Evolutionary conservation across 2,888 invertebrate genomes (phyloP).

Genomic region (Ophion ventricosus): DNA sequence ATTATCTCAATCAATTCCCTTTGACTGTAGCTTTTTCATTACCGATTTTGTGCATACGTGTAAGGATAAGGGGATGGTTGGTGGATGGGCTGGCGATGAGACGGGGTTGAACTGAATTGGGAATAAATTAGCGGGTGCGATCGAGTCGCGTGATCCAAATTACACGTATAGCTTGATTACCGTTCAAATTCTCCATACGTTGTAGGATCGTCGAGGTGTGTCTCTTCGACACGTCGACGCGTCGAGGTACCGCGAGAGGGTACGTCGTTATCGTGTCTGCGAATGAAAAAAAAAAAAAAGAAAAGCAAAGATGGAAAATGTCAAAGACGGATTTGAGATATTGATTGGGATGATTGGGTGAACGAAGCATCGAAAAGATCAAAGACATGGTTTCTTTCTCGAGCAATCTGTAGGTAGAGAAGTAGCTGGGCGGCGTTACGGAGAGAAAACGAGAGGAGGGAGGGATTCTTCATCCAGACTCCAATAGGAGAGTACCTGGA

Average conservation of each 20-base stretch:
- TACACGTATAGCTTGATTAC: constrained; percentile 33
- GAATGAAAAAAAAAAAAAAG: neutral
- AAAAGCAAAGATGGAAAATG: neutral
- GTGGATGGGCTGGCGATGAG: neutral
- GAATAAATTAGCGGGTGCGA: constrained; percentile 55
- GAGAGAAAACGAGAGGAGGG: neutral
- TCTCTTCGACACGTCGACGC: neutral
- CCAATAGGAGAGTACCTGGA: neutral
- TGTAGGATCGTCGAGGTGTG: neutral
- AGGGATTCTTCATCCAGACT: neutral
- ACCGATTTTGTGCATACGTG: constrained; percentile 22
- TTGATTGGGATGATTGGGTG: neutral
- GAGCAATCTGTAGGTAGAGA: neutral
- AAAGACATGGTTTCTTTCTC: neutral
- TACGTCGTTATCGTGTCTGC: neutral
- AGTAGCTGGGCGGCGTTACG: neutral
- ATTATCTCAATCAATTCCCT: constrained; percentile 64
- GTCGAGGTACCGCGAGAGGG: neutral
- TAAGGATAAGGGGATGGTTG: neutral
- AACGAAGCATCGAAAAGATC: neutral
- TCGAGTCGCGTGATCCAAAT: constrained; percentile 34
- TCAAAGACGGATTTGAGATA: neutral
- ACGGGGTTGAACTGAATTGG: constrained; percentile 12
- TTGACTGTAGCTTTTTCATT: constrained; percentile 52
- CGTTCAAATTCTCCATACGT: constrained; percentile 37